These are phyloP conservation scores for Rotaria magnacalcarata DNA, from an alignment of 2,888 invertebrate species.

Conservation along the genomic window DNA sequence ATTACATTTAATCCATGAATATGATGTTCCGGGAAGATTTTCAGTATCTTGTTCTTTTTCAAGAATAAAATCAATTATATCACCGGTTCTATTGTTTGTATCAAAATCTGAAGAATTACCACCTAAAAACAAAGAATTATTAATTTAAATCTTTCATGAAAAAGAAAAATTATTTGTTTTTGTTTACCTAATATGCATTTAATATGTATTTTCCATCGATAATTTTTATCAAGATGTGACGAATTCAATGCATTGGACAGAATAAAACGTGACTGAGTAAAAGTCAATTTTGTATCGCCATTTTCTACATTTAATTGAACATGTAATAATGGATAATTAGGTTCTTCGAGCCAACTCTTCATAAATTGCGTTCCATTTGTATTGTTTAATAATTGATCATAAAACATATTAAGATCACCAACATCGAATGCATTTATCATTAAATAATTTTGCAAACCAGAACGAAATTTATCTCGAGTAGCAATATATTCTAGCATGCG, in stretches of 20 bases:
- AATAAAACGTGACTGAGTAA: conserved; percentile 41
- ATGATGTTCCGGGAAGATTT: not conserved
- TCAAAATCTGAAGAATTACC: not conserved
- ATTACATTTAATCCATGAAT: conserved; percentile 45
- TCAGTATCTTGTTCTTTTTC: conserved; percentile 1
- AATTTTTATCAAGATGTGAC: not conserved
- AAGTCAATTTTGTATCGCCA: conserved; percentile 17
- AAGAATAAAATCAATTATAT: conserved; percentile 39
- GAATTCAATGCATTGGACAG: not conserved
- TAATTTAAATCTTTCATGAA: not conserved
- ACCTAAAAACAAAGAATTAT: not conserved
- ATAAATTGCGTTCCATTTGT: conserved; percentile 11
- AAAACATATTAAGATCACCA: conserved; percentile 33
- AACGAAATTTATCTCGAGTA: conserved; percentile 10
- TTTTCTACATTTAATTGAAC: conserved; percentile 21
- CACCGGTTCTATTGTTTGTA: not conserved
- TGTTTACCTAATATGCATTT: not conserved
- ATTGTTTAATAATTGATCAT: conserved; percentile 14
- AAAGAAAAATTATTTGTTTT: not conserved
- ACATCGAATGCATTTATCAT: conserved; percentile 1
- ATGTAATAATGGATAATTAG: conserved; percentile 43
- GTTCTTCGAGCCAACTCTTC: conserved; percentile 39
- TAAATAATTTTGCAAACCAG: conserved; percentile 34
- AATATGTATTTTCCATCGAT: not conserved
- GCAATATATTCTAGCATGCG: conserved; percentile 38